Evolutionary conservation across 53 echinoderm and acorn worm genomes (phyloP).

Genomic region (Pentamera pediparva): DNA sequence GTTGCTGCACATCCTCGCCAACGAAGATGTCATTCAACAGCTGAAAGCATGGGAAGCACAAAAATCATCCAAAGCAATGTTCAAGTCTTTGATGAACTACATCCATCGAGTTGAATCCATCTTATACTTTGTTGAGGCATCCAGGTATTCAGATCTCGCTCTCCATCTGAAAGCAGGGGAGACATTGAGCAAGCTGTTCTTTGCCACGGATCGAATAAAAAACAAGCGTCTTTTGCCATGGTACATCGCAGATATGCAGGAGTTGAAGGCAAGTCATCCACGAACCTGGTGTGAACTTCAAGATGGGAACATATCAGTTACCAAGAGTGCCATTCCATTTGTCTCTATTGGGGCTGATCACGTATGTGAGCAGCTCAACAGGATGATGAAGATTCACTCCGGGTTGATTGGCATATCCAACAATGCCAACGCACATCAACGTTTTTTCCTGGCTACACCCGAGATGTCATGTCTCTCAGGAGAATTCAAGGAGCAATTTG

Average conservation of each 20-base stretch:
- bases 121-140: conserved; percentile 39
- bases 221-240: conserved; percentile 34
- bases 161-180: conserved; percentile 12
- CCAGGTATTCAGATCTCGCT: conserved; percentile 29
- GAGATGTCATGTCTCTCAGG: conserved; percentile 27
- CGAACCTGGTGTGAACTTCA: conserved; percentile 42
- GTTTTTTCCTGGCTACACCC: conserved; percentile 39
- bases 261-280: conserved; percentile 16
- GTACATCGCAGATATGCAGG: neutral
- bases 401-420: conserved; percentile 14
- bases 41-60: conserved; percentile 41
- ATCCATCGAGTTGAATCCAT: conserved; percentile 44
- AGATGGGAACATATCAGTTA: conserved; percentile 40
- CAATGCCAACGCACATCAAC: conserved; percentile 27
- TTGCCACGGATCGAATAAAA: conserved; percentile 46
- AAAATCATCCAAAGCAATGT: conserved; percentile 48
- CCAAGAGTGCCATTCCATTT: conserved; percentile 51
- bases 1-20: conserved; percentile 30
- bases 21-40: conserved; percentile 30
- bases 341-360: conserved; percentile 45
- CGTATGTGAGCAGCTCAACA: conserved; percentile 46
- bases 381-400: conserved; percentile 35
- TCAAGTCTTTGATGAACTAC: conserved; percentile 61
- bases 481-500: conserved; percentile 45
- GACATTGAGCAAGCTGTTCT: conserved; percentile 1